Base-by-base conservation (phyloP, 2,797 vertebrate genomes). In the Anguilla marmorata region DNA sequence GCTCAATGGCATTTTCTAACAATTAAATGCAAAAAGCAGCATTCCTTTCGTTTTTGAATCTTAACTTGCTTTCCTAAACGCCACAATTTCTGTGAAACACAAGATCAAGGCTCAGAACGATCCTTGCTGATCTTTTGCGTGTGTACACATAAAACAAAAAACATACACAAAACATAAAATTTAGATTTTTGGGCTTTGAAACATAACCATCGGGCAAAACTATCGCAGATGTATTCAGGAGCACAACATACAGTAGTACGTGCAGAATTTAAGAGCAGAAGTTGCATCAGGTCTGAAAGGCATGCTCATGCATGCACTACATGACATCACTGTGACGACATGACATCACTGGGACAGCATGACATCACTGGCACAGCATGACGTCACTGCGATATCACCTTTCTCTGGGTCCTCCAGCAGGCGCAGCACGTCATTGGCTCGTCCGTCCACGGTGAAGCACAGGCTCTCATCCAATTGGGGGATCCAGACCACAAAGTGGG, bases 361-460 rank as follows among this genome's bases (percentile, higher is more conserved):
- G 58, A 60, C 58, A 60, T 60, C 58, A 60, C 21, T 60, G 21
- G 14, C 3, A 2, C 33, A 41, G 74, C 30, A 14, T 74, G 69
- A 33, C 69, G 11, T 33, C 30, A 79, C 74, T 79, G 74, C 19
- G 27, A 1, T 1, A 3, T 21, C 27, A 96, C 96, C 94, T 92
- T 87, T 93, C 11, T 93, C 90, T 33, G 95, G 94, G 86, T 98
- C 97, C 54, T 96, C 96, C n/a, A 97, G 88, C 84, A 98, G 95
- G 9, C 94, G 93, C 82, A 98, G 92, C 0, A 96, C 93, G 52
- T 98, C 96, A 2, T 95, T 92, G 1, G 96, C 94, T 72, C 85
- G 88, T 48, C 97, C 97, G 45, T 97, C 97, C 0, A 98, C 91
- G 0, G 97, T 98, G 92, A 98, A 98, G 90, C 96, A 98, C 86